These are phyloP conservation scores for Stomorhina lunata DNA, from an alignment of 2,888 invertebrate species.

Conservation along the genomic window DNA sequence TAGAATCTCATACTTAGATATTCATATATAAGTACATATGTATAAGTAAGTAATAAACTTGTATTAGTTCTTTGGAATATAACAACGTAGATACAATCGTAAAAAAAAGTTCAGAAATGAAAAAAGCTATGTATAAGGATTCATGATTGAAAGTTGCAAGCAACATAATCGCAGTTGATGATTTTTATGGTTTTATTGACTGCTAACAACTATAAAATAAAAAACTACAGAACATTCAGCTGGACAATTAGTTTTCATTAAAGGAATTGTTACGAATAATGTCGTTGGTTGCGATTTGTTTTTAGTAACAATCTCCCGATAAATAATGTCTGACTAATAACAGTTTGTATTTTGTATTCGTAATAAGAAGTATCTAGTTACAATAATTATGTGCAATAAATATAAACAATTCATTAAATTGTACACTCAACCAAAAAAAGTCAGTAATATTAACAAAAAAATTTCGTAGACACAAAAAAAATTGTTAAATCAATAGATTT, in stretches of 20 bases:
- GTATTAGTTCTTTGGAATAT: no score
- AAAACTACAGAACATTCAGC: constrained; percentile 4
- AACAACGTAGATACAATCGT: no score
- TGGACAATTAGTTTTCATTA: constrained; percentile 7
- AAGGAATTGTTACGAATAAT: background rate
- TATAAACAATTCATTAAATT: constrained; percentile 1
- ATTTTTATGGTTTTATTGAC: constrained; percentile 39
- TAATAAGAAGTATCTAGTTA: background rate
- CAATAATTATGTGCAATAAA: background rate
- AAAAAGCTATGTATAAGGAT: background rate
- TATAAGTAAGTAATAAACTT: no score
- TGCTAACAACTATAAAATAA: constrained; percentile 25
- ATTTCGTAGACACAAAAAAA: no score
- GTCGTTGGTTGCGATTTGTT: background rate
- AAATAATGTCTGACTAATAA: background rate
- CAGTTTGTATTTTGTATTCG: background rate
- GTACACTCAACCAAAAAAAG: no score
- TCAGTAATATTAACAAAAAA: no score
- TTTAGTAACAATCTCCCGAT: no score
- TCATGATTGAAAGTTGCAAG: constrained; percentile 15
- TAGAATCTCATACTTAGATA: no score
- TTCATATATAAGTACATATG: no score
- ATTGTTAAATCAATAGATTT: no score
- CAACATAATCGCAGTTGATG: background rate
- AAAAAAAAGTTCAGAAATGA: no score